phyloP scores from a whole-genome alignment of 2,113 vertebrate species.

The Galeopterus variegatus region DNA sequence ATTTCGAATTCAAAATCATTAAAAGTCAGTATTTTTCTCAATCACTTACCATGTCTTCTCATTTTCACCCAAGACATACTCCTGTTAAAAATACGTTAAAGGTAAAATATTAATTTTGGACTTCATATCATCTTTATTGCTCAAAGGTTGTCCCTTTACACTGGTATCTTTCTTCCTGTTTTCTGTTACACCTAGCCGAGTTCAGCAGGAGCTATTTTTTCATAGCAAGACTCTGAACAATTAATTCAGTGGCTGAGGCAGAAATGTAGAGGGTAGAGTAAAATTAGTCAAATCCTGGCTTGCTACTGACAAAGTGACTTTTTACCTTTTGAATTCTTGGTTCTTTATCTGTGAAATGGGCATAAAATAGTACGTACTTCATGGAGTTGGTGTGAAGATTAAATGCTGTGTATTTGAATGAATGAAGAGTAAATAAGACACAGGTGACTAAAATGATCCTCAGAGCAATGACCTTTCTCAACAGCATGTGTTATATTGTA shows the following conservation, averaged over 20 bases:
- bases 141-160: neutral
- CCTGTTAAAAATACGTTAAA: neutral
- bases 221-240: neutral
- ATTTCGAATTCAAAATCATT: slow-evolving; percentile 40
- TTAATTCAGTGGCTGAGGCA: neutral
- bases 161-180: neutral
- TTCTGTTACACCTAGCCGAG: neutral
- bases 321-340: neutral
- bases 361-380: neutral
- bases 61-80: neutral
- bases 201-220: neutral
- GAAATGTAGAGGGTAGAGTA: neutral
- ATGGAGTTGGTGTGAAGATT: neutral
- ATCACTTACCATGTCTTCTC: neutral
- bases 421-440: neutral
- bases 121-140: neutral
- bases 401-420: neutral
- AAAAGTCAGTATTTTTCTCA: neutral
- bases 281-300: neutral
- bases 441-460: neutral
- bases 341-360: slow-evolving; percentile 22
- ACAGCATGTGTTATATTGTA: neutral
- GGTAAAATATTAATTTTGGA: neutral
- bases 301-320: neutral
- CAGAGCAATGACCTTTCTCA: neutral